Evolutionary conservation across 2,113 vertebrate species (phyloP), one percentile per base, ranked within the genome.

Genomic region (Cercopithecus mona): DNA sequence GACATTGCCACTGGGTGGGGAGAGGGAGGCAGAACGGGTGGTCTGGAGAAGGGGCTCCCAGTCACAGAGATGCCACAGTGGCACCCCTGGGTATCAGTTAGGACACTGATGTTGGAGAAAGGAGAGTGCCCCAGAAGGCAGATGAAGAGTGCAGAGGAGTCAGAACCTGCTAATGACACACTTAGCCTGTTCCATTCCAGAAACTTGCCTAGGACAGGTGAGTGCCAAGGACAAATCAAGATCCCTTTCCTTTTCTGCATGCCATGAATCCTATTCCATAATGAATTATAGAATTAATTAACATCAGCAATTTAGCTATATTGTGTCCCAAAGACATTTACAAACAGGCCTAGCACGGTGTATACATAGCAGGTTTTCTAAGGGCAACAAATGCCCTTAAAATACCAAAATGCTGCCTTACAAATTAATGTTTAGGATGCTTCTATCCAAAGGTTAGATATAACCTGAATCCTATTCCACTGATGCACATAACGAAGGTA

Each of bases 341-440:
- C 20, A 88, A 81, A 50, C 18, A 43, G 48, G 20, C 68, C 55
- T 87, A 70, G 6, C 16, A 38, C n/a, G 1, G 1, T 80, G 22
- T 2, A 76, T 7, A 68, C 2, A n/a, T 1, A 50, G 23, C 35
- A 79, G 4, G 16, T 73, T 75, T 96, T 95, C 87, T 88, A 87
- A 91, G 55, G n/a, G 43, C 25, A 75, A 75, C 25, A 81, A 93
- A 82, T 78, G 6, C 35, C 57, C 38, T 43, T 83, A 85, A 57
- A 89, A 85, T 85, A 94, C 30, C 78, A 88, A 84, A 68, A 32
- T 23, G 25, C 35, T 84, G 8, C 59, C 68, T 72, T 92, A 68
- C 11, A 50, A 88, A 91, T 75, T 88, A 89, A 88, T 68, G 91
- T 81, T 88, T 76, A 75, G 40, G 9, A 52, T 4, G 52, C 14